A percentile compares a stretch with the other conserved stretches of the same genome.
These are phyloP conservation scores for Limnothrissa miodon DNA, from an alignment of 2,113 vertebrate genomes.

Conservation along the genomic window DNA sequence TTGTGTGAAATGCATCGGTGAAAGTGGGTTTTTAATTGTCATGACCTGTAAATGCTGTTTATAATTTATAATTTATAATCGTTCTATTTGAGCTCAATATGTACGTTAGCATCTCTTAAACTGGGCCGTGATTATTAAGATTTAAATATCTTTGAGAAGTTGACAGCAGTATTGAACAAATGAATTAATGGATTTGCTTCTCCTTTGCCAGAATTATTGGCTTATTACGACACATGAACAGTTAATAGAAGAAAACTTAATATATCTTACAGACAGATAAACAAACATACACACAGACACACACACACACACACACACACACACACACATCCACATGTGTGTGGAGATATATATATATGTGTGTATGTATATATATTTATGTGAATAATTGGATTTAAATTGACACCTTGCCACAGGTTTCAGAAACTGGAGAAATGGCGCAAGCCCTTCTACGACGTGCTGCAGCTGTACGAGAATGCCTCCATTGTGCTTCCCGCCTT, in stretches of 20 bases:
- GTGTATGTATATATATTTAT: too few relatives aligned
- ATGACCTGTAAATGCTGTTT: neutral
- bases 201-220: neutral
- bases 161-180: neutral
- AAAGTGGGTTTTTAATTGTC: neutral
- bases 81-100: neutral
- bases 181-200: neutral
- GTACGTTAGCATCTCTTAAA: neutral
- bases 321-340: conserved; percentile 15
- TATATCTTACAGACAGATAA: conserved; percentile 7
- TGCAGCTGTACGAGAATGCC: conserved; percentile 90
- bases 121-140: neutral
- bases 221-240: neutral
- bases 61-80: neutral
- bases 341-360: too few relatives aligned
- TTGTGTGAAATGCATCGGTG: neutral
- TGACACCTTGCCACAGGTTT: conserved; percentile 71
- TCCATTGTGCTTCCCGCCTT: conserved; percentile 94
- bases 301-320: conserved; percentile 11
- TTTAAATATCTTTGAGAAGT: neutral
- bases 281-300: neutral
- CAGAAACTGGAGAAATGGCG: conserved; percentile 97
- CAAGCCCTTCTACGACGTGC: conserved; percentile 87
- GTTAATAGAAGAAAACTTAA: too few relatives aligned
- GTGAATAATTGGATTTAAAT: neutral